Evolutionary conservation across 1,140 invertebrate species (phyloP), one percentile per base, ranked within the genome.

Genomic region (Rhagoletis pomonella): DNA sequence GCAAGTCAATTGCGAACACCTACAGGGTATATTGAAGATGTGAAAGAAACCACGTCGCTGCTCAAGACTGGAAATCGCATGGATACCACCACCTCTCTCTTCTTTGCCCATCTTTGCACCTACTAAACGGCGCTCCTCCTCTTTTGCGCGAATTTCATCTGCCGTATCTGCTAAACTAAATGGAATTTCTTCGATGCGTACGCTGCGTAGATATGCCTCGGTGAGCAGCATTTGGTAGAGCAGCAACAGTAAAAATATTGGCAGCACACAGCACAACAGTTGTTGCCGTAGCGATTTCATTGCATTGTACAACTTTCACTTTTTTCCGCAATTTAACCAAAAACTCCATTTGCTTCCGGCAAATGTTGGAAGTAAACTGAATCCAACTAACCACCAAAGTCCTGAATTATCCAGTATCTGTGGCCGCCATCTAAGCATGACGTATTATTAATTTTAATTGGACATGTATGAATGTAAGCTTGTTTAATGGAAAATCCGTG

Each of bases 1-100:
- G 17, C 12, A 62, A 62, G 4, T 62, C 10, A 62, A 62, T 17
- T 17, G 17, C 6, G 17, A n/a, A 3, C 12, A 91, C 90, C 88
- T 88, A 93, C 92, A 92, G 3, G 91, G 92, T 87, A 93, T 90
- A 87, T 92, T 90, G 10, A 93, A 93, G 0, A 93, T 85, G 73
- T 93, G 90, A 4, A 93, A 87, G 85, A 93, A 93, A 2, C 90
- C 89, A 17, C 90, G 89, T 47, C 90, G 90, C 65, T 92, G 88
- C 42, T 92, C 90, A 64, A 92, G 84, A 17, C 90, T 90, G 2
- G 90, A 88, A n/a, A 91, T 89, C 6, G 91, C 62, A n/a, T 91
- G 90, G 17, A 93, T 92, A 29, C 29, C 29, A 29, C 29, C 29
- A 29, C 91, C 90, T 19, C 88, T 9, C 3, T 29, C 19, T 67